Evolutionary conservation across 2,888 invertebrate species (phyloP).

Genomic region (Listrodromus nycthemerus): DNA sequence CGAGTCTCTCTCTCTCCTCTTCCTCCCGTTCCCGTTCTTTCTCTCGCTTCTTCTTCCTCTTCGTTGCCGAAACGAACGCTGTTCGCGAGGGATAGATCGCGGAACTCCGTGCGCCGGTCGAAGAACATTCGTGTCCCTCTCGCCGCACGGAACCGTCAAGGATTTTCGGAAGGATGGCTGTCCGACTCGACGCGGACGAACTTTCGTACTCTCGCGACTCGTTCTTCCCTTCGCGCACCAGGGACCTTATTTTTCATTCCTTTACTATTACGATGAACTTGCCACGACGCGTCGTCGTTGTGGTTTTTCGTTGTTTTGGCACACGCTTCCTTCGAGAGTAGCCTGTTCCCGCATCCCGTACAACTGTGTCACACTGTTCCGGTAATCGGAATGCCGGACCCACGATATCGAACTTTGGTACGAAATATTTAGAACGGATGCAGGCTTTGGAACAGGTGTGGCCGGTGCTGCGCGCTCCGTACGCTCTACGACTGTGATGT

Average conservation of each 20-base stretch:
- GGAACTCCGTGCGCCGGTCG: conserved; percentile 46
- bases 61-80: conserved; percentile 39
- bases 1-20: conserved; percentile 60
- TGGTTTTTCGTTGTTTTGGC: too few species aligned
- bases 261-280: background rate
- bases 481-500: conserved; percentile 12
- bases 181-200: conserved; percentile 48
- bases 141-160: conserved; percentile 35
- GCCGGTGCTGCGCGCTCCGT: background rate
- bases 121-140: conserved; percentile 24
- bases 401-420: background rate
- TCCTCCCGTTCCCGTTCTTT: conserved; percentile 46
- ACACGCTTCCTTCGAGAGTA: conserved; percentile 7
- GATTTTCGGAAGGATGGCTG: conserved; percentile 67
- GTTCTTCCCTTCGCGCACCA: conserved; percentile 11
- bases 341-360: conserved; percentile 3
- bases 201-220: conserved; percentile 34
- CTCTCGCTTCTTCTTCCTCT: conserved; percentile 18
- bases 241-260: background rate
- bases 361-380: background rate
- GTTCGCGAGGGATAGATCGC: conserved; percentile 34
- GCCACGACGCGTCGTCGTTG: too few species aligned
- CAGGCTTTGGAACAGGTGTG: background rate
- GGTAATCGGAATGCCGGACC: background rate
- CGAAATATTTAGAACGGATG: conserved; percentile 32